Conservation (phyloP, 2,113 vertebrate species). For the Tretioscincus oriximinensis region DNA sequence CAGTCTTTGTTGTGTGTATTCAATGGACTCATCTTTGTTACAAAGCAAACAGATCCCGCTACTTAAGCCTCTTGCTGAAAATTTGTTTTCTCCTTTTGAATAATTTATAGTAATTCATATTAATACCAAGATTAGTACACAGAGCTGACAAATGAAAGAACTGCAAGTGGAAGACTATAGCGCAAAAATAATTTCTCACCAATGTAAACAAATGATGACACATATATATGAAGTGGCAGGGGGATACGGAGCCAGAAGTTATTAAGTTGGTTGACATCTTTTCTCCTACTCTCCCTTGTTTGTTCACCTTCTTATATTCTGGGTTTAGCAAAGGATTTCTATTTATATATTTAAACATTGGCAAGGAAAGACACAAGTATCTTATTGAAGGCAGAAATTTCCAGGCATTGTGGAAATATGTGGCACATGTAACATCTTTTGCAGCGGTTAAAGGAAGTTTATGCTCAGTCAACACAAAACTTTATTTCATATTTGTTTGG, state of each 20-base stretch:
- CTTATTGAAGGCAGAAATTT: neutral
- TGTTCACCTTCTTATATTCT: neutral
- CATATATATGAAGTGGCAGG: neutral
- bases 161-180: neutral
- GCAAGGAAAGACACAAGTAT: neutral
- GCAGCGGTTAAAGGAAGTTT: neutral
- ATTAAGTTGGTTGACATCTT: neutral
- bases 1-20: neutral
- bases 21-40: neutral
- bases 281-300: neutral
- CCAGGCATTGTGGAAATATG: neutral
- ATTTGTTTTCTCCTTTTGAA: conserved; percentile 28
- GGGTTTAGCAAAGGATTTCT: neutral
- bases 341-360: neutral
- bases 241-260: neutral
- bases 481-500: too few species aligned
- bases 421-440: neutral
- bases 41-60: conserved; percentile 12
- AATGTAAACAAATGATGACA: neutral
- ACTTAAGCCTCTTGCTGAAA: conserved; percentile 3
- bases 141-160: conserved; percentile 6
- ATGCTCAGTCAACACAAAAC: too few species aligned
- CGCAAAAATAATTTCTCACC: neutral
- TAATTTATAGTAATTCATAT: conserved; percentile 25
- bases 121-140: conserved; percentile 20